A percentile compares a stretch with the other conserved stretches of the same genome.
phyloP scores from a whole-genome alignment of 2,888 invertebrate genomes.

The Trichogramma dendrolimi region DNA sequence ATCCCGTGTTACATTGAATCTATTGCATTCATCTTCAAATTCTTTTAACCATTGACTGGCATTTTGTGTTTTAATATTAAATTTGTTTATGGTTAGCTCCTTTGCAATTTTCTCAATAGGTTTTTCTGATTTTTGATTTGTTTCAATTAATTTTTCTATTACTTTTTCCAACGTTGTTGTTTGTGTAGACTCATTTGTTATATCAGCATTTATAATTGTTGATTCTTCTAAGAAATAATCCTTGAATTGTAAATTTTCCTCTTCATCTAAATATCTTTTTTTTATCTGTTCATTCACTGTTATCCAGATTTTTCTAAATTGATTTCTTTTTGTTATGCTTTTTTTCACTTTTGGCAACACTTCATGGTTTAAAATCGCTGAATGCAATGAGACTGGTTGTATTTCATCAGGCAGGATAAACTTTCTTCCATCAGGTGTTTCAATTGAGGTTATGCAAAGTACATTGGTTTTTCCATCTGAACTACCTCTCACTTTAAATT shows the following conservation, averaged over 20 bases:
- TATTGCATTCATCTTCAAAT: slow-evolving; percentile 30
- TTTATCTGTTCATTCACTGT: slow-evolving; percentile 29
- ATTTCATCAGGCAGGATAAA: slow-evolving; percentile 18
- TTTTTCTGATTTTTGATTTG: slow-evolving; percentile 16
- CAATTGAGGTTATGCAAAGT: slow-evolving; percentile 21
- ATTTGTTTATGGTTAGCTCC: slow-evolving; percentile 30
- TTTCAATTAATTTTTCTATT: slow-evolving; percentile 21
- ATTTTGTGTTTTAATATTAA: slow-evolving; percentile 27
- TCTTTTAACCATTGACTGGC: slow-evolving; percentile 26
- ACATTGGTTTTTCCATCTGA: slow-evolving; percentile 21
- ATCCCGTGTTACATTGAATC: slow-evolving; percentile 26
- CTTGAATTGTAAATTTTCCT: slow-evolving; percentile 26
- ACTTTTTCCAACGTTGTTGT: slow-evolving; percentile 8
- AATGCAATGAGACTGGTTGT: slow-evolving; percentile 8
- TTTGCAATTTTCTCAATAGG: slow-evolving; percentile 25
- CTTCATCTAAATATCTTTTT: slow-evolving; percentile 28
- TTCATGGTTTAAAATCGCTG: slow-evolving; percentile 7
- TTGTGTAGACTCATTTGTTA: neutral
- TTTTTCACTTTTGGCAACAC: slow-evolving; percentile 26
- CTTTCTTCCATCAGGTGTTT: slow-evolving; percentile 12
- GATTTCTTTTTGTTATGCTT: slow-evolving; percentile 29
- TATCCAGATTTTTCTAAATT: slow-evolving; percentile 30
- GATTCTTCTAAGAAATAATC: slow-evolving; percentile 26
- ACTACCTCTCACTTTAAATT: slow-evolving; percentile 16
- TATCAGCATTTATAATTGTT: slow-evolving; percentile 8